Conservation (phyloP, 2,113 vertebrate genomes). For the Baryphthengus martii region DNA sequence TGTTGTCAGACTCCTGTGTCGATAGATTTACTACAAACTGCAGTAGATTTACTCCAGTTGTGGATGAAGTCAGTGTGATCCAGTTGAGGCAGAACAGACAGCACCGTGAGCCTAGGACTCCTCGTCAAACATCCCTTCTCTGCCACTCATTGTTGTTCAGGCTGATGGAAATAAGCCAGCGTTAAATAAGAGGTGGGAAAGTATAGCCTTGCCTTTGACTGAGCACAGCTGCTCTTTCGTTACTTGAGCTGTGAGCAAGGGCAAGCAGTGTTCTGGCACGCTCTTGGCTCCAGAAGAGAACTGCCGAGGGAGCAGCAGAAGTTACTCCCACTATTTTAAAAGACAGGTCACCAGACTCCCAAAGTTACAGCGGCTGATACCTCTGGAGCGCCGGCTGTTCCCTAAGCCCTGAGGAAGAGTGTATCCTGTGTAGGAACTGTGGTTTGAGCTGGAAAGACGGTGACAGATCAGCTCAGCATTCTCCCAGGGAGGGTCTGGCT, state of each 20-base stretch:
- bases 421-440: constrained; percentile 15
- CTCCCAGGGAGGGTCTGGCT: neutral
- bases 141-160: neutral
- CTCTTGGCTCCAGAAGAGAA: neutral
- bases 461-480: neutral
- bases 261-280: constrained; percentile 11
- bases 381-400: neutral
- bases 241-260: neutral
- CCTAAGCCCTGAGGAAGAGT: constrained; percentile 26
- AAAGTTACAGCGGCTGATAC: constrained; percentile 18
- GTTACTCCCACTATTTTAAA: constrained; percentile 23
- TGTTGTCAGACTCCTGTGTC: neutral
- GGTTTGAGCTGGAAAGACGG: neutral
- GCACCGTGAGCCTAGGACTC: neutral
- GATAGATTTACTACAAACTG: neutral
- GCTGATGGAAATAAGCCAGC: neutral
- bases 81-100: neutral
- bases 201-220: neutral
- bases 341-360: constrained; percentile 41
- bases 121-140: neutral
- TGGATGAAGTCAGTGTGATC: neutral
- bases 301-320: constrained; percentile 15
- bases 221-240: constrained; percentile 11
- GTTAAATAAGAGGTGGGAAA: constrained; percentile 39
- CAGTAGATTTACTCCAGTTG: neutral